phyloP scores from a whole-genome alignment of 1,140 invertebrate genomes.

The Drosophila baimaii region DNA sequence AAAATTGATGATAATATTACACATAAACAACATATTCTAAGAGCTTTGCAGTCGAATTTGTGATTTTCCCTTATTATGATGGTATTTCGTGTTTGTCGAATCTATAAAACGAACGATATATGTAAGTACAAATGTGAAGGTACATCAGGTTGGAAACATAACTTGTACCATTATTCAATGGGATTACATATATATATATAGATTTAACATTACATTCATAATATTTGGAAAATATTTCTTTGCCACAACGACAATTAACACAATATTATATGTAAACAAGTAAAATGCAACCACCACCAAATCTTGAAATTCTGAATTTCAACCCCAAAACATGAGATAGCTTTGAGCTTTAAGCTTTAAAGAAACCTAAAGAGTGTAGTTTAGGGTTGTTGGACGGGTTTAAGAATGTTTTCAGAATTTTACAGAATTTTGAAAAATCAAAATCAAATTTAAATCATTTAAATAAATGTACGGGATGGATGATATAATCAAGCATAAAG shows the following conservation, averaged over 20 bases:
- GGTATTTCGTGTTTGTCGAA: constrained; percentile 5
- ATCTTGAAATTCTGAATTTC: not conserved
- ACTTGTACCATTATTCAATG: constrained; percentile 14
- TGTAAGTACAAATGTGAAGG: not conserved
- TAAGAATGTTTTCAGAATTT: not conserved
- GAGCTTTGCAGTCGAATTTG: not conserved
- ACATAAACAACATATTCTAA: constrained; percentile 30
- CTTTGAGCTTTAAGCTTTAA: constrained; percentile 8
- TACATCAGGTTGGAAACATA: no score
- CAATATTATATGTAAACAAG: constrained; percentile 14
- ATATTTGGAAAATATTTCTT: not conserved
- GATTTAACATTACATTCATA: not conserved
- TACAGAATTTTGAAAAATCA: not conserved
- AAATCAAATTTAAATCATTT: no score
- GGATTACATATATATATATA: not conserved
- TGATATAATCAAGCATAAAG: no score
- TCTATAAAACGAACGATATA: not conserved
- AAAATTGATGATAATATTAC: constrained; percentile 54
- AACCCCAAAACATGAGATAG: constrained; percentile 1
- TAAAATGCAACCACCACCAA: constrained; percentile 12
- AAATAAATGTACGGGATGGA: no score
- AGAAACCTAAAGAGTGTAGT: constrained; percentile 2
- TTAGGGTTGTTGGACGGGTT: no score
- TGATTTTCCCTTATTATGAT: not conserved
- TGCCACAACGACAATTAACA: not conserved